Conservation (phyloP, 2,113 vertebrate genomes). For the Cochlearius cochlearius region DNA sequence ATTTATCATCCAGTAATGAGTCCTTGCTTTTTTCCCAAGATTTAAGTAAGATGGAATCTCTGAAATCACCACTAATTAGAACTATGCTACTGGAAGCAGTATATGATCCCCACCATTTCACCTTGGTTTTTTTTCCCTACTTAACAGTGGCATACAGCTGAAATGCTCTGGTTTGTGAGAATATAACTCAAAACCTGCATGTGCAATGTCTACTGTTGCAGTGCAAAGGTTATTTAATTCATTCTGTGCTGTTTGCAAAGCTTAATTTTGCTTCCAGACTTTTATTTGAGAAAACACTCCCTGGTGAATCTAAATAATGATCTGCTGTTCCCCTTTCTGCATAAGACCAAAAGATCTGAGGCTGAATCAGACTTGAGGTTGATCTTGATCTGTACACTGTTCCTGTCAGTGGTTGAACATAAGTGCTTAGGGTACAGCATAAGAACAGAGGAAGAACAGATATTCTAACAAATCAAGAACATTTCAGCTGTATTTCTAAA, state of each 20-base stretch:
- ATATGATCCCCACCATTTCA: not conserved
- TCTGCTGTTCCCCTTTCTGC: not conserved
- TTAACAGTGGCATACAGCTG: not conserved
- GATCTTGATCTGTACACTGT: not conserved
- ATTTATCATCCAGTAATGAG: not conserved
- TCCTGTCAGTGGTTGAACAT: accelerated
- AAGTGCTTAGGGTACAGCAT: not conserved
- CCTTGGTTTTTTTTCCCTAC: accelerated
- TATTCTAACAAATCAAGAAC: not conserved
- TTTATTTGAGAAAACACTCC: not conserved
- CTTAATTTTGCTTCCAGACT: not conserved
- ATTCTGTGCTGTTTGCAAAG: not conserved
- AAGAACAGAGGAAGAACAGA: not conserved
- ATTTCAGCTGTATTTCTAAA: not conserved
- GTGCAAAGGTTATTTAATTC: not conserved
- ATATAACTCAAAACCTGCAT: not conserved
- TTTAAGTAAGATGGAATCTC: not conserved
- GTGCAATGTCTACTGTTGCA: not conserved
- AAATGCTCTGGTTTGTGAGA: not conserved
- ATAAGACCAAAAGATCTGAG: not conserved
- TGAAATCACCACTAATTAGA: not conserved
- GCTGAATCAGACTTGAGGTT: accelerated
- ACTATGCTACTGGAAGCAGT: not conserved
- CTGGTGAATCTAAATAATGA: not conserved
- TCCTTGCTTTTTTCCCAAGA: not conserved